Evolutionary conservation across 2,888 invertebrate species (phyloP).

Genomic region (Argyresthia albistria): DNA sequence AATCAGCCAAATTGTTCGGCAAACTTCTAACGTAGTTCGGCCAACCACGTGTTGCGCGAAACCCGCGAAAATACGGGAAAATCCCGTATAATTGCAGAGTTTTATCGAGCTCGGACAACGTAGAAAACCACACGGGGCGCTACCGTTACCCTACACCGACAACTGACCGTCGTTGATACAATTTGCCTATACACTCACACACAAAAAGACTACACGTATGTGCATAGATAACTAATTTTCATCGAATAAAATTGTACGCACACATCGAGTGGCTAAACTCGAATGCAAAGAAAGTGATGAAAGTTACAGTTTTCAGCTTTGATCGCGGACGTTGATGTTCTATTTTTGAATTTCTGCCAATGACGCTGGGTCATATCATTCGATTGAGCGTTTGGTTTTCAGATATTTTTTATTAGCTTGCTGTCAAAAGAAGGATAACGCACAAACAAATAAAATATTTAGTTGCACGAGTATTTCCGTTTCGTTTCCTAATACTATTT

Average conservation of each 20-base stretch:
- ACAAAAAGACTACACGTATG: neutral
- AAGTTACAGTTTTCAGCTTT: conserved; percentile 14
- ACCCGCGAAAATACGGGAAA: conserved; percentile 6
- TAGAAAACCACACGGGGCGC: conserved; percentile 16
- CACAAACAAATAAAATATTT: too few species aligned
- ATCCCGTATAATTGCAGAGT: neutral
- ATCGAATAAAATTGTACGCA: conserved; percentile 30
- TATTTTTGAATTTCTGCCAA: conserved; percentile 35
- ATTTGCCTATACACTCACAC: conserved; percentile 28
- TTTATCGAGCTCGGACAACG: too few species aligned
- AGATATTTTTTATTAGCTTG: neutral
- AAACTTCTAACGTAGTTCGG: conserved; percentile 23
- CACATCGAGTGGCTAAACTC: conserved; percentile 9
- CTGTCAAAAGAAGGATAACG: too few species aligned
- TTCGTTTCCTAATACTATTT: too few species aligned
- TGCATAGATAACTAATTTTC: conserved; percentile 62
- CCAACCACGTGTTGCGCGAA: conserved; percentile 47
- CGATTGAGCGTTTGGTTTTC: conserved; percentile 13
- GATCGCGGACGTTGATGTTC: conserved; percentile 20
- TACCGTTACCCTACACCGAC: conserved; percentile 51
- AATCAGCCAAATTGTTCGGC: conserved; percentile 37
- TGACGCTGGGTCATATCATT: conserved; percentile 11
- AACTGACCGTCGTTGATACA: conserved; percentile 57
- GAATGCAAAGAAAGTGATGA: conserved; percentile 8
- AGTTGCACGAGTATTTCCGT: too few species aligned